Evolutionary conservation across 2,797 vertebrate species (phyloP), one percentile per base, ranked within the genome.

Genomic region (Serranus cabrilla): DNA sequence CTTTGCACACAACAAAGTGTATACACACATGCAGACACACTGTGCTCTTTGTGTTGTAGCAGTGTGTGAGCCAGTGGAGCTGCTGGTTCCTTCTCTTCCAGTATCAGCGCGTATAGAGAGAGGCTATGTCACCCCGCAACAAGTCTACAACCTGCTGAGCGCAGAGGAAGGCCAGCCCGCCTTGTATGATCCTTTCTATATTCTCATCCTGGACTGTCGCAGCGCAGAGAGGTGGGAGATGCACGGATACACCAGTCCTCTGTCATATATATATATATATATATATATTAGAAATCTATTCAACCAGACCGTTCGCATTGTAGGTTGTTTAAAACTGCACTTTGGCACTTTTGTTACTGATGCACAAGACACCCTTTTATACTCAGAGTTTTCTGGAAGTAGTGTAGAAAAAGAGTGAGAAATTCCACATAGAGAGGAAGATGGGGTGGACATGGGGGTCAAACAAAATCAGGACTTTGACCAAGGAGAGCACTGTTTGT

Each of bases 131-230:
- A 90, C 90, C 23, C 80, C 93, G 7, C 92, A 92, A 75, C 92
- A 93, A 74, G 92, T 87, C 18, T 91, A 91, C 74, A 93, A 93
- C 76, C 84, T 93, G 65, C 82, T 94, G 65, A 93, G 89, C 0
- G 90, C 87, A 20, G 92, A 94, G 85, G 92, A 92, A 1, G 86
- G 92, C 40, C 89, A 94, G 51, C 84, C 92, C 0, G 84, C 91
- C 16, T 69, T 92, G 23, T 86, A 90, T 17, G 87, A 93, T 57
- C 90, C 85, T 0, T 83, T 90, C 59, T 92, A 92, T 39, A 93
- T 94, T 20, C 92, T 94, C 57, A 89, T 93, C 47, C 77, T 94
- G 78, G 92, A 91, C 79, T 93, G 92, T 60, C 80, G 90, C 74
- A 90, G 84, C 1, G 83, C 92, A 73, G 89, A 92, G 45, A 91